Conservation (phyloP, 2,113 vertebrate genomes). For the Scolopax mira region DNA sequence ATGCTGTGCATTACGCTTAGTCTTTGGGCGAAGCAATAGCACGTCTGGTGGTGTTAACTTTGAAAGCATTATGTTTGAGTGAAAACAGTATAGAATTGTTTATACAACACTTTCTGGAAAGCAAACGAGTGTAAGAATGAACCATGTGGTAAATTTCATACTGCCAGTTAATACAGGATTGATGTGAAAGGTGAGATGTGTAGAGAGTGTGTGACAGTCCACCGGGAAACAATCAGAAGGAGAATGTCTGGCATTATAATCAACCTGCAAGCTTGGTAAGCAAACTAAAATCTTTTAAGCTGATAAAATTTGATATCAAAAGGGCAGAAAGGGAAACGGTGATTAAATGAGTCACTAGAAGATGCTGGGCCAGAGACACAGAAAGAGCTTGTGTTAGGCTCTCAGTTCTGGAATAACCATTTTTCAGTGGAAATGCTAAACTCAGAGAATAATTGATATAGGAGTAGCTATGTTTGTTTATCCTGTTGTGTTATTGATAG, state of each 20-base stretch:
- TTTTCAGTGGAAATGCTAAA: neutral
- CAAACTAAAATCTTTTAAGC: neutral
- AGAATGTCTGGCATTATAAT: neutral
- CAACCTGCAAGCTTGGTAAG: neutral
- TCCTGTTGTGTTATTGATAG: fast-evolving
- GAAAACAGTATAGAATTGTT: neutral
- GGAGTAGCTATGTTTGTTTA: neutral
- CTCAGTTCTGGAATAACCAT: neutral
- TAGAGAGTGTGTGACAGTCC: neutral
- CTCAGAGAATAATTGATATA: fast-evolving
- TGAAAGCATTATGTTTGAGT: neutral
- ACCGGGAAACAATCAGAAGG: neutral
- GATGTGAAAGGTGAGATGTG: neutral
- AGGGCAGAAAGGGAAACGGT: neutral
- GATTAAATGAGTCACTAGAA: fast-evolving
- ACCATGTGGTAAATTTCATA: neutral
- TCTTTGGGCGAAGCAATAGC: neutral
- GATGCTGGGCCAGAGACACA: neutral
- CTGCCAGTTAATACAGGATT: neutral
- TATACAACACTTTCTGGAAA: neutral
- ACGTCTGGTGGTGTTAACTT: neutral
- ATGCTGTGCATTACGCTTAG: neutral
- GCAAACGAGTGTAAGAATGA: neutral
- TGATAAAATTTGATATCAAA: neutral
- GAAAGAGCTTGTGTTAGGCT: neutral